Percentiles rank a stretch among this genome's conserved stretches.
Evolutionary conservation across 1,140 invertebrate species (phyloP).

Genomic region (Polypedilum pembai): DNA sequence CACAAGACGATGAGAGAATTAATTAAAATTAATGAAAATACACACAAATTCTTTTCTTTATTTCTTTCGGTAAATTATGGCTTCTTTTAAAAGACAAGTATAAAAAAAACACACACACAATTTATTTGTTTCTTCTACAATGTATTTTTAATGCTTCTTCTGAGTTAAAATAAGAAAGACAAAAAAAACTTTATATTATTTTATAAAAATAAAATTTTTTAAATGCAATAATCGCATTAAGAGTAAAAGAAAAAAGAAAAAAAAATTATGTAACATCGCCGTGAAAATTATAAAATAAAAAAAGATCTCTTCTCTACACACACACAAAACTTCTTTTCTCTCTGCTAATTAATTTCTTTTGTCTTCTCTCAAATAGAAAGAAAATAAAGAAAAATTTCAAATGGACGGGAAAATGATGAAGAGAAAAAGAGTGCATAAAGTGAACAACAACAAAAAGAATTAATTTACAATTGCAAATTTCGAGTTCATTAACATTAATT

Average conservation of each 20-base stretch:
- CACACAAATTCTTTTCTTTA: not conserved
- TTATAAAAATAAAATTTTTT: not conserved
- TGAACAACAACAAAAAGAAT: constrained; percentile 10
- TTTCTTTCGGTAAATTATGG: constrained; percentile 3
- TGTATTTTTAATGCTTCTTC: constrained; percentile 13
- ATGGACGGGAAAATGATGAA: constrained; percentile 17
- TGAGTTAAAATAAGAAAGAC: not conserved
- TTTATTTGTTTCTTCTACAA: not conserved
- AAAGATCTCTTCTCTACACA: not conserved
- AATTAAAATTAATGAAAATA: constrained; percentile 12
- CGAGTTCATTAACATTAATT: constrained; percentile 16
- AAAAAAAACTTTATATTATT: too few species aligned
- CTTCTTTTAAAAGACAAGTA: constrained; percentile 3
- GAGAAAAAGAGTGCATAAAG: constrained; percentile 11
- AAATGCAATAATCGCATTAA: constrained; percentile 18
- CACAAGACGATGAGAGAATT: not conserved
- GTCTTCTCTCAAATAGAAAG: constrained; percentile 1
- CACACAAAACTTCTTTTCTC: not conserved
- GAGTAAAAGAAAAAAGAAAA: not conserved
- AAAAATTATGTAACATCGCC: constrained; percentile 1
- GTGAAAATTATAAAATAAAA: not conserved
- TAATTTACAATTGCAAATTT: constrained; percentile 14
- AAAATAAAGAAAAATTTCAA: not conserved
- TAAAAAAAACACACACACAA: not conserved
- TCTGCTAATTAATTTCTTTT: constrained; percentile 8